These are phyloP conservation scores for Ariolimax columbianus DNA, from an alignment of 2,888 invertebrate genomes.

Conservation along the genomic window DNA sequence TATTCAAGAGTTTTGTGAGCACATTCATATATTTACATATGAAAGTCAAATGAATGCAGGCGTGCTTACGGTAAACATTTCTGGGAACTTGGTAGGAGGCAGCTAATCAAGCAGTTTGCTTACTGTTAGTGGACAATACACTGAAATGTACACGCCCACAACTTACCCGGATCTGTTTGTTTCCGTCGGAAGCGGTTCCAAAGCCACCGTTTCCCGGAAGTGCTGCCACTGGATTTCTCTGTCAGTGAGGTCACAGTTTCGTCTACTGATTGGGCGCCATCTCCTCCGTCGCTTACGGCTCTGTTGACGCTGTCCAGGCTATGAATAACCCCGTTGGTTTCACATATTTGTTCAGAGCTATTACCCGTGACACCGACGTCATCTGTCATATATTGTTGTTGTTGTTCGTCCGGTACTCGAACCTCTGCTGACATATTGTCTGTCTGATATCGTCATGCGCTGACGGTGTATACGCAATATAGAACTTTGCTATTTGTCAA, in stretches of 20 bases:
- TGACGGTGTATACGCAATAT: too few relatives aligned
- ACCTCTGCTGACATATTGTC: neutral
- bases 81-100: too few relatives aligned
- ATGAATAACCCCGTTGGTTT: conserved; percentile 28
- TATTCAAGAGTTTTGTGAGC: too few relatives aligned
- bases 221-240: neutral
- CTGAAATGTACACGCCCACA: neutral
- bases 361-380: neutral
- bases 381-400: conserved; percentile 2
- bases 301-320: neutral
- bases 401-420: too few relatives aligned
- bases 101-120: too few relatives aligned
- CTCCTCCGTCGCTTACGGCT: neutral
- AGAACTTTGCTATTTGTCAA: too few relatives aligned
- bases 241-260: neutral
- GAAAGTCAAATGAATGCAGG: too few relatives aligned
- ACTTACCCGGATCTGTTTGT: conserved; percentile 33
- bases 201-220: conserved; percentile 24
- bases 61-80: too few relatives aligned
- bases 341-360: conserved; percentile 25
- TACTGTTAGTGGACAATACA: too few relatives aligned
- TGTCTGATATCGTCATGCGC: neutral
- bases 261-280: neutral
- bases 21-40: too few relatives aligned
- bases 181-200: conserved; percentile 44